Base-by-base conservation (phyloP, 1,140 invertebrate species). In the Solenopsis fugax region DNA sequence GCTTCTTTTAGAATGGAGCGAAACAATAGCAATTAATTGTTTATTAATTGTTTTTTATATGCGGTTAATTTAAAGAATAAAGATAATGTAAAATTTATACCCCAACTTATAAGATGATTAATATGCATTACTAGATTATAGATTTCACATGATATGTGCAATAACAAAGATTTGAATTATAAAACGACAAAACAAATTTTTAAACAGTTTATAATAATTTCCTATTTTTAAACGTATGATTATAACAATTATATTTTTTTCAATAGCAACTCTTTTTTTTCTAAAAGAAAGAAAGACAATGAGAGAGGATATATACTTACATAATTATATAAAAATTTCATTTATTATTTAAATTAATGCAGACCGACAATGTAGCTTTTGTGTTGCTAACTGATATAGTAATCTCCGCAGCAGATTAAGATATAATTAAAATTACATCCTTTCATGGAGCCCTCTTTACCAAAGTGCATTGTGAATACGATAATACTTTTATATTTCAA, bases 341-440 rank as follows among this genome's bases (percentile, higher is more conserved):
- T 76, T 60, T 48, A 77, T 62, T 48, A 77, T 48, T 48, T 48
- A 56, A 52, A 73, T 76, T 37, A 41, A 37, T 18, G 12, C n/a
- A 24, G 6, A 2, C 21, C 16, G 56, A 45, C 6, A 78, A 29
- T 64, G 48, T 21, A 64, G 29, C 12, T 50, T n/a, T 78, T 4
- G 24, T 18, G 12, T 34, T 21, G 48, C 12, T 50, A 34, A 24
- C 5, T 45, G 18, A 69, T 52, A 29, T 18, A 10, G 5, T 50
- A 65, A 48, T 65, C 24, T n/a, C 6, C 16, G 24, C 56, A 64
- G 41, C n/a, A 37, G 18, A 78, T 77, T 64, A 50, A 78, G 10
- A 64, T 45, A n/a, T 34, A 48, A 77, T 62, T 77, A 48, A 77
- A 62, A n/a, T 77, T n/a, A 62, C 10, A 77, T 76, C 5, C 24